phyloP scores from a whole-genome alignment of 2,888 invertebrate species.

The Drosophila multiciliata region DNA sequence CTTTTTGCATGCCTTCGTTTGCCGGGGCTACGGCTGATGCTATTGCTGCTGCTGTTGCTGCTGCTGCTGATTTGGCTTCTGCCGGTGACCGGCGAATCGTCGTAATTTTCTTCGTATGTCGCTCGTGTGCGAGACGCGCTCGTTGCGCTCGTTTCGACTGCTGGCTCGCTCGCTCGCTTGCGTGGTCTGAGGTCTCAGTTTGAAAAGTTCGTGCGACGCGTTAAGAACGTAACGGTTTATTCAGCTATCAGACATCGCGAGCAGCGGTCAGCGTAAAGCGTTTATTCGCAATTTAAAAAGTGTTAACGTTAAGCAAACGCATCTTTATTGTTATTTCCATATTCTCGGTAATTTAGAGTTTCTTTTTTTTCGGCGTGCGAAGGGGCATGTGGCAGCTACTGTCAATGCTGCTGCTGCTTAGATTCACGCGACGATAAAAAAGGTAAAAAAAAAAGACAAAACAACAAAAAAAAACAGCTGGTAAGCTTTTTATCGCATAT shows the following conservation, averaged over 20 bases:
- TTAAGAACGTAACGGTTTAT: constrained; percentile 70
- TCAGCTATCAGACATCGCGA: constrained; percentile 20
- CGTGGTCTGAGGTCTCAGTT: constrained; percentile 68
- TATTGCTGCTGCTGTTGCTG: constrained; percentile 8
- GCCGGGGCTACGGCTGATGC: constrained; percentile 5
- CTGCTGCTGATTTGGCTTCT: constrained; percentile 43
- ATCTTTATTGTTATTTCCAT: constrained; percentile 60
- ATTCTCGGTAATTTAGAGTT: constrained; percentile 13
- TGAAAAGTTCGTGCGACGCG: constrained; percentile 78
- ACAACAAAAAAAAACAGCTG: constrained; percentile 36
- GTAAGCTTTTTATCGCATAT: constrained; percentile 60
- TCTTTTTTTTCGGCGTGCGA: constrained; percentile 10
- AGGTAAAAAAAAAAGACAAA: constrained; percentile 36
- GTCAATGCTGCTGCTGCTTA: constrained; percentile 14
- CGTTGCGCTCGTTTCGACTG: constrained; percentile 27
- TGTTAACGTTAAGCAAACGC: constrained; percentile 45
- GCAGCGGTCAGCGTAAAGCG: constrained; percentile 40
- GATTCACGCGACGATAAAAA: constrained; percentile 28
- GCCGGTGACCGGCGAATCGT: constrained; percentile 48
- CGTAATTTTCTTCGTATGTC: constrained; percentile 43
- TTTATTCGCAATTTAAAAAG: constrained; percentile 44
- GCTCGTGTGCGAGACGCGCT: constrained; percentile 33
- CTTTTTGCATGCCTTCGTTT: constrained; percentile 23
- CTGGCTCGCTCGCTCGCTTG: constrained; percentile 50
- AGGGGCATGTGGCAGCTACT: constrained; percentile 25